Percentiles rank a stretch among this genome's conserved stretches.
Conservation (phyloP, 1,140 invertebrate genomes). For the Papilio machaon region DNA sequence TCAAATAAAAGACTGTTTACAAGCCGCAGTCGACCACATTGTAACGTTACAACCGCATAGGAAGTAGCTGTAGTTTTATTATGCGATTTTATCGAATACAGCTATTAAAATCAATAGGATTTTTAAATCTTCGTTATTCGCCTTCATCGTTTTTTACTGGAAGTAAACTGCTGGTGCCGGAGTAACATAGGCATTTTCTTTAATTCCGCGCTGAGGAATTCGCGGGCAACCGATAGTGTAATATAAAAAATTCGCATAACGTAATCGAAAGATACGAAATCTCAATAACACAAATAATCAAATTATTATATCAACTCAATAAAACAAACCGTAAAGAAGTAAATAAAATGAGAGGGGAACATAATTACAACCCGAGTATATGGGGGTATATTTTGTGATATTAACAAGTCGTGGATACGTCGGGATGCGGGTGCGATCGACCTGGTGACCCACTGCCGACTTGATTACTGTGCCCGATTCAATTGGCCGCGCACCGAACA, state of each 20-base stretch:
- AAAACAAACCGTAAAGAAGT: background rate
- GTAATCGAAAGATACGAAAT: background rate
- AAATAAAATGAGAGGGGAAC: background rate
- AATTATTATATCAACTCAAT: background rate
- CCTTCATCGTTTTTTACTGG: too few relatives aligned
- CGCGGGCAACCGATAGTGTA: too few relatives aligned
- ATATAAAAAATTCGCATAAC: background rate
- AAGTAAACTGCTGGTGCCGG: too few relatives aligned
- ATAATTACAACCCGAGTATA: conserved; percentile 1
- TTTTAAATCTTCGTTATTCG: conserved; percentile 36
- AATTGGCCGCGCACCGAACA: conserved; percentile 70
- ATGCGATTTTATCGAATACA: conserved; percentile 14
- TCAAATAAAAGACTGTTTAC: conserved; percentile 28
- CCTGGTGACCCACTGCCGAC: conserved; percentile 70
- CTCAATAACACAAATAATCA: background rate
- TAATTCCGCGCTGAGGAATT: too few relatives aligned
- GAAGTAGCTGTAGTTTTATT: conserved; percentile 30
- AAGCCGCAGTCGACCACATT: conserved; percentile 28
- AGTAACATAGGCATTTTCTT: too few relatives aligned
- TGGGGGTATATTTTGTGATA: conserved; percentile 47
- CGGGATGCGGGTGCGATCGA: conserved; percentile 62
- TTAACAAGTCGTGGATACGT: conserved; percentile 59
- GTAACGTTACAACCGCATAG: conserved; percentile 22
- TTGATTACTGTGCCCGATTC: conserved; percentile 69
- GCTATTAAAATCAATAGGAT: background rate